Evolutionary conservation across 2,113 vertebrate genomes (phyloP), one percentile per base, ranked within the genome.

Genomic region (Amphiprion percula): DNA sequence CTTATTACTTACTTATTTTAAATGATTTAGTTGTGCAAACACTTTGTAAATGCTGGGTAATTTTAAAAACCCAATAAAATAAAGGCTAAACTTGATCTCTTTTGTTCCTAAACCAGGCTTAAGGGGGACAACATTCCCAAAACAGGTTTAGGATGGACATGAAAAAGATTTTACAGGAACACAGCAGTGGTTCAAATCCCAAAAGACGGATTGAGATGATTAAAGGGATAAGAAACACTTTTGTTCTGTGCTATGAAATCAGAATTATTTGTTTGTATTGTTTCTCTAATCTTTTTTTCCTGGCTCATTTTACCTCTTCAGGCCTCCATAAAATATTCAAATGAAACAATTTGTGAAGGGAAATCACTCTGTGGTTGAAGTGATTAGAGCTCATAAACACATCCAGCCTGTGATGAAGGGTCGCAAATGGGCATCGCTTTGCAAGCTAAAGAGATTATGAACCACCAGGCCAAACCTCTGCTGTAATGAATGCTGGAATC

Each of bases 361-460:
- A 68, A 81, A 77, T 70, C 37, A 14, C n/a, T 55, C 12, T 5
- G 55, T 21, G 55, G 54, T 39, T 75, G 41, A 70, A 83, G 74
- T 52, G 64, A 74, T 80, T 60, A 61, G 61, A 71, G 55, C 55
- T 54, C 69, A 75, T 67, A 49, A 74, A 77, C 24, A 24, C 63
- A 54, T 59, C 16, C 47, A 71, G 66, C 19, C 14, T 68, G 44
- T 68, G 47, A 66, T 66, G 15, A 74, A 28, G 26, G 70, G 37
- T 67, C 37, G 17, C 56, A 26, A 82, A 70, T 46, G 47, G 10
- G 37, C 67, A 26, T 55, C 41, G 44, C 52, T 54, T 47, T 44
- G 23, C 23, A 39, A 55, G 52, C 60, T 39, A 21, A 60, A 60
- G 30, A 33, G 44, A 68, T 77, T 55, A 65, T 4, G 17, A 61